These are phyloP conservation scores for Macropis europaea DNA, from an alignment of 2,888 invertebrate species.

Conservation along the genomic window DNA sequence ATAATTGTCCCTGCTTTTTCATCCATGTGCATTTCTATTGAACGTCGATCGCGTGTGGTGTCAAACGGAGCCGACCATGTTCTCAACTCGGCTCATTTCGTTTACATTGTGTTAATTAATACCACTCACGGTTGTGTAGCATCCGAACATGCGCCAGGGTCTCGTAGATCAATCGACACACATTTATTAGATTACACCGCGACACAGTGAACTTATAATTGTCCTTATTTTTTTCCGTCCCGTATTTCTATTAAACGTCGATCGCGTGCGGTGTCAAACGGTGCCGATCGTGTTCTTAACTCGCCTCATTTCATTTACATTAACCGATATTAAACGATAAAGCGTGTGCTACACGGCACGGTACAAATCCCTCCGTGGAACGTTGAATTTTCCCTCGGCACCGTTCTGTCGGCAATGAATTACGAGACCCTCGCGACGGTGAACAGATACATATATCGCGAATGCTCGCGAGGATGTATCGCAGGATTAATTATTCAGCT, in stretches of 20 bases:
- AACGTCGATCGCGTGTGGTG: slow-evolving; percentile 39
- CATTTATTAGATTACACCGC: no score
- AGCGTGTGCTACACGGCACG: neutral
- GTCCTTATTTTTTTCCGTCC: neutral
- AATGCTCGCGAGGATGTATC: neutral
- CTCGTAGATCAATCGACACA: no score
- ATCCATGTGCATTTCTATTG: slow-evolving; percentile 26
- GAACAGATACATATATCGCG: neutral
- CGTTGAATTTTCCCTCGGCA: slow-evolving; percentile 6
- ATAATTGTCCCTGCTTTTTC: slow-evolving; percentile 20
- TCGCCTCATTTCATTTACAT: slow-evolving; percentile 21
- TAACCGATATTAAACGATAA: slow-evolving; percentile 10
- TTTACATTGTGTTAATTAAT: slow-evolving; percentile 24
- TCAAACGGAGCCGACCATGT: slow-evolving; percentile 9
- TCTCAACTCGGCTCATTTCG: neutral
- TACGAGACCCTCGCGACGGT: neutral
- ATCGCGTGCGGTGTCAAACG: slow-evolving; percentile 40
- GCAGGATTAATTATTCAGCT: slow-evolving; percentile 5
- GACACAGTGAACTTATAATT: slow-evolving; percentile 24
- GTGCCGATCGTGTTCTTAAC: neutral
- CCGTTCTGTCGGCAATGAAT: neutral
- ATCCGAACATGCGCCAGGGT: slow-evolving; percentile 8
- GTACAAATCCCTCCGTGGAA: slow-evolving; percentile 7
- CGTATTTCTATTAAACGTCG: slow-evolving; percentile 26
- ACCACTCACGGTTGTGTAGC: neutral